Percentiles rank a stretch among this genome's conserved stretches.
Conservation (phyloP, 2,113 vertebrate species). For the Callorhinus ursinus region DNA sequence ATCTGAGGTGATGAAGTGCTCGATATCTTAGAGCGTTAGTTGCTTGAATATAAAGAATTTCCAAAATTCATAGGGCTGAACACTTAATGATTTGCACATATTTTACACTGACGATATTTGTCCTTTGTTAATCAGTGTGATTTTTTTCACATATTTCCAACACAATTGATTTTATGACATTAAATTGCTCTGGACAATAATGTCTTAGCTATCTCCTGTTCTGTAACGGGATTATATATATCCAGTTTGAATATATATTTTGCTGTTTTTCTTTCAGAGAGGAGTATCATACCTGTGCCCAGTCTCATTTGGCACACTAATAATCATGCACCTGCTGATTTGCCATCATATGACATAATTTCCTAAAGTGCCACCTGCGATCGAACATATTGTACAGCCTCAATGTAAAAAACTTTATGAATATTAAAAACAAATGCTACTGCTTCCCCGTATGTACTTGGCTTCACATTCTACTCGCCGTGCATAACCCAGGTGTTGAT, state of each 20-base stretch:
- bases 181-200: neutral
- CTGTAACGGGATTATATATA: neutral
- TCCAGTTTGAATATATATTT: neutral
- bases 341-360: slow-evolving; percentile 63
- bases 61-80: neutral
- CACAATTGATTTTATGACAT: neutral
- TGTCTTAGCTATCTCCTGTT: neutral
- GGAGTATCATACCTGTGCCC: neutral
- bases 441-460: slow-evolving; percentile 30
- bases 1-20: neutral
- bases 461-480: slow-evolving; percentile 28
- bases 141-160: neutral
- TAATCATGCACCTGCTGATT: slow-evolving; percentile 49
- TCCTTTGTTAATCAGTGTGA: neutral
- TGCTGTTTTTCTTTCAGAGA: neutral
- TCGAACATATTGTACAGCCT: slow-evolving; percentile 67
- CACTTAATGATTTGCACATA: neutral
- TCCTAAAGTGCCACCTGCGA: slow-evolving; percentile 65
- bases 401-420: slow-evolving; percentile 67
- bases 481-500: slow-evolving; percentile 75
- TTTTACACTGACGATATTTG: neutral
- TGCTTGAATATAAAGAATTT: neutral
- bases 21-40: neutral
- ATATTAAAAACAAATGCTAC: slow-evolving; percentile 74
- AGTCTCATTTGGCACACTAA: neutral